phyloP scores from a whole-genome alignment of 2,797 vertebrate species.

The Sebastes itinus region DNA sequence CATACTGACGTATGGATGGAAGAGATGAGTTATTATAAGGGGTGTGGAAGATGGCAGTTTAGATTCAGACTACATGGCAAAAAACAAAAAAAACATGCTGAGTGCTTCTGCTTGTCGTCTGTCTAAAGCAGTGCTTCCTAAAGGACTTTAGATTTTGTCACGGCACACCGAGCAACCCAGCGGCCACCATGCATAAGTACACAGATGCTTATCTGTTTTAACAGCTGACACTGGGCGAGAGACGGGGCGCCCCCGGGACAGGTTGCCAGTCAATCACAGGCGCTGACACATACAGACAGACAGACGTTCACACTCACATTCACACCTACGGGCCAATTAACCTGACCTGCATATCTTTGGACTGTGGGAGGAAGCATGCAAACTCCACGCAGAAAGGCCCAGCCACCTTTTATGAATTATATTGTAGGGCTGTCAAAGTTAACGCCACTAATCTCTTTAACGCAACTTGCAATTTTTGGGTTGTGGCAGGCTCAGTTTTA shows the following conservation, averaged over 20 bases:
- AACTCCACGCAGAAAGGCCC: too few species aligned
- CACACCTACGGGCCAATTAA: too few species aligned
- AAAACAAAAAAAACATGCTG: background rate
- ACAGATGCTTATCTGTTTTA: background rate
- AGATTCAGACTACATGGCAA: background rate
- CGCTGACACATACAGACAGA: too few species aligned
- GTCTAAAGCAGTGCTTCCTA: background rate
- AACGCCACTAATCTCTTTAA: too few species aligned
- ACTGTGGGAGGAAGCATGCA: background rate
- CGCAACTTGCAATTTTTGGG: too few species aligned
- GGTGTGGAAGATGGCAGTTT: background rate
- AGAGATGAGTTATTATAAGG: background rate
- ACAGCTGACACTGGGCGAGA: background rate
- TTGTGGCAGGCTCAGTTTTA: too few species aligned
- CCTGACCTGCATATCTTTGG: background rate
- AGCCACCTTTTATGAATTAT: too few species aligned
- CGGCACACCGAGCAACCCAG: background rate
- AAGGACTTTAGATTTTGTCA: background rate
- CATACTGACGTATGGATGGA: slow-evolving; percentile 69
- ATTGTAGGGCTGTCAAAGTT: too few species aligned
- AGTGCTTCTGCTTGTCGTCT: background rate
- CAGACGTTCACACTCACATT: too few species aligned
- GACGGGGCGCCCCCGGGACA: background rate
- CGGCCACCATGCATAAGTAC: background rate
- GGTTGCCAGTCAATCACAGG: background rate